Percentiles rank a stretch among this genome's conserved stretches.
Conservation (phyloP, 2,113 vertebrate species). For the Pimephales promelas region DNA sequence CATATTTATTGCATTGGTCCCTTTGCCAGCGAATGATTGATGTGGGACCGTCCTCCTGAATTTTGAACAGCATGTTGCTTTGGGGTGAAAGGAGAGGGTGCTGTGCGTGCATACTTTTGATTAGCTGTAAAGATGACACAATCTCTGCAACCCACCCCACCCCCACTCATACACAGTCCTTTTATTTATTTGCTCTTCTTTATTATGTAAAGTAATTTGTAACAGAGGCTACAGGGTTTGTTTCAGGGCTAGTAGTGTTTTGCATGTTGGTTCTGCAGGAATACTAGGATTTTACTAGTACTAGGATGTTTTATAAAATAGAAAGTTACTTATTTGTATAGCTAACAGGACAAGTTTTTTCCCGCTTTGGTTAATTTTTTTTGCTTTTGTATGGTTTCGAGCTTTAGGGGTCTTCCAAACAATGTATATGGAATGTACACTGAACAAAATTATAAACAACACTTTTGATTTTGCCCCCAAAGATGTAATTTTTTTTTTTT, state of each 20-base stretch:
- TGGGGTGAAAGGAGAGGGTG: conserved; percentile 75
- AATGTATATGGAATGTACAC: not conserved
- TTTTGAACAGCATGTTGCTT: conserved; percentile 98
- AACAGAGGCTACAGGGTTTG: not conserved
- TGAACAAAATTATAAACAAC: too few species aligned
- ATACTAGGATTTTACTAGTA: not conserved
- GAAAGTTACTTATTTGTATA: too few species aligned
- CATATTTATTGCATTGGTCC: conserved; percentile 99
- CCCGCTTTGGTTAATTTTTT: not conserved
- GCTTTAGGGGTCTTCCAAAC: not conserved
- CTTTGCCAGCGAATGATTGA: conserved; percentile 99
- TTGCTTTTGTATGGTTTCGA: not conserved
- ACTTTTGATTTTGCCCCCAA: too few species aligned
- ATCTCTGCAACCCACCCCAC: conserved; percentile 78
- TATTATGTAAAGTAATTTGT: conserved; percentile 38
- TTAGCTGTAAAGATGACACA: conserved; percentile 99
- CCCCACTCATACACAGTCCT: not conserved
- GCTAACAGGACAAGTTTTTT: too few species aligned
- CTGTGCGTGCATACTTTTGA: conserved; percentile 96
- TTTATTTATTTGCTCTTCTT: conserved; percentile 10
- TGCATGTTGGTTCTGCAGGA: not conserved
- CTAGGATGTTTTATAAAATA: too few species aligned
- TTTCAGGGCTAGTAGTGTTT: conserved; percentile 2
- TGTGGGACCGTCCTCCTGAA: conserved; percentile 99
- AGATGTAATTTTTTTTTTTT: too few species aligned